phyloP scores from a whole-genome alignment of 2,888 invertebrate genomes.

The Drosophila seclusa region DNA sequence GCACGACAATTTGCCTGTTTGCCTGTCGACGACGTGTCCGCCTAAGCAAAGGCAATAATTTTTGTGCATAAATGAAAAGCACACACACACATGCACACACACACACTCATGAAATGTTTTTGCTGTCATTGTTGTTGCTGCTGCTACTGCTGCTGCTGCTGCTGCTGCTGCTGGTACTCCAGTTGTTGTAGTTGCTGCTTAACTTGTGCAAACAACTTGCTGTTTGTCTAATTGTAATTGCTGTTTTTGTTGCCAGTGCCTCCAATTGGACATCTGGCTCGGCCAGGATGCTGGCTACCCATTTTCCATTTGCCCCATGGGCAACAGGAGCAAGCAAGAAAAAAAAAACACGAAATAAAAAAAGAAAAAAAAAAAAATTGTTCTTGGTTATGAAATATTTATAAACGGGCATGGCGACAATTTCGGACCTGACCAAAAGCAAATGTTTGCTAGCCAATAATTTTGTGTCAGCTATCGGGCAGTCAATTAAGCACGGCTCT shows the following conservation, averaged over 20 bases:
- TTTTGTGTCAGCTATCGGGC: slow-evolving; percentile 57
- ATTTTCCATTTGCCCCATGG: slow-evolving; percentile 52
- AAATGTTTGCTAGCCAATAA: slow-evolving; percentile 58
- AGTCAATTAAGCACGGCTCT: slow-evolving; percentile 67
- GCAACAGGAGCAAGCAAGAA: neutral
- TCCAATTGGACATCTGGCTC: slow-evolving; percentile 5
- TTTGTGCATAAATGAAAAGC: slow-evolving; percentile 81
- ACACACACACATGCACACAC: slow-evolving; percentile 48
- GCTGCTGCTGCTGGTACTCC: slow-evolving; percentile 45
- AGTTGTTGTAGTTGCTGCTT: slow-evolving; percentile 71
- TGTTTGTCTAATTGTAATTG: slow-evolving; percentile 82
- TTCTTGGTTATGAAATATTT: slow-evolving; percentile 73
- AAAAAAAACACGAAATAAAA: slow-evolving; percentile 1
- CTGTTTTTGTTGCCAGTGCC: slow-evolving; percentile 70
- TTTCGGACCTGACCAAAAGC: slow-evolving; percentile 23
- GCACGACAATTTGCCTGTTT: slow-evolving; percentile 73
- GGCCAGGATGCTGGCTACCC: slow-evolving; percentile 41
- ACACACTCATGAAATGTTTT: slow-evolving; percentile 1
- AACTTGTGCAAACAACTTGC: slow-evolving; percentile 80
- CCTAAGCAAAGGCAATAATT: slow-evolving; percentile 81
- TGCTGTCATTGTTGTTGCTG: slow-evolving; percentile 35
- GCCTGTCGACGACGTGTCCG: slow-evolving; percentile 74
- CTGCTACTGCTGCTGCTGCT: slow-evolving; percentile 67
- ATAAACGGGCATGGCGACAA: slow-evolving; percentile 44
- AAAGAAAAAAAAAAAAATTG: slow-evolving; percentile 16